Conservation (phyloP, 2,113 vertebrate species). For the Chlorodrepanis virens region DNA sequence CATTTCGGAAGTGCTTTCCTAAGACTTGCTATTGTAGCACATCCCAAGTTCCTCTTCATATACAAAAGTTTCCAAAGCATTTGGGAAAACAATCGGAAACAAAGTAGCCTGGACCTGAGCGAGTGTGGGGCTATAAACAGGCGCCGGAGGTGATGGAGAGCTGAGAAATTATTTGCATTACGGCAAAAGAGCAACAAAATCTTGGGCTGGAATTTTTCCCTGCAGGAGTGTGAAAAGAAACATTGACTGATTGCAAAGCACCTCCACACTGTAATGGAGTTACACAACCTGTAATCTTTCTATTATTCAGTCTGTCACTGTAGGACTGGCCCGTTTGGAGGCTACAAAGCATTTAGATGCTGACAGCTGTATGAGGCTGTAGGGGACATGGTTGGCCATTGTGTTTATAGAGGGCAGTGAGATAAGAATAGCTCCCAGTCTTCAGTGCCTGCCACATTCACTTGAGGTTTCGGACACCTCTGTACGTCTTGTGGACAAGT, state of each 20-base stretch:
- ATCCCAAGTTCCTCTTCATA: neutral
- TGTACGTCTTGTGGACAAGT: neutral
- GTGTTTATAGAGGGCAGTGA: neutral
- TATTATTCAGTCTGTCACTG: neutral
- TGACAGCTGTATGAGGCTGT: slow-evolving; percentile 4
- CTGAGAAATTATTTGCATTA: neutral
- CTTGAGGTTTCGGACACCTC: neutral
- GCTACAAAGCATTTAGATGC: neutral
- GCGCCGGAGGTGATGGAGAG: neutral
- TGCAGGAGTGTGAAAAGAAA: neutral
- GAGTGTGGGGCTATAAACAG: neutral
- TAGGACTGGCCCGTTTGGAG: neutral
- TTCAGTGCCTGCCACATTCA: neutral
- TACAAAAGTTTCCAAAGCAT: neutral
- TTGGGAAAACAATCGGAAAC: neutral
- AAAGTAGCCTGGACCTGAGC: neutral
- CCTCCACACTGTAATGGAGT: neutral
- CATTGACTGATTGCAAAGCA: neutral
- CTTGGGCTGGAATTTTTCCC: neutral
- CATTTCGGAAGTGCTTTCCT: neutral
- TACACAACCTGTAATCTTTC: neutral
- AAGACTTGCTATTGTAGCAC: neutral
- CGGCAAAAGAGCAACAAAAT: neutral
- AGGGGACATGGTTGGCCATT: neutral
- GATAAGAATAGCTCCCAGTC: slow-evolving; percentile 19